A percentile compares a stretch with the other conserved stretches of the same genome.
Conservation (phyloP, 2,797 vertebrate species). For the Myioborus melanocephalus region DNA sequence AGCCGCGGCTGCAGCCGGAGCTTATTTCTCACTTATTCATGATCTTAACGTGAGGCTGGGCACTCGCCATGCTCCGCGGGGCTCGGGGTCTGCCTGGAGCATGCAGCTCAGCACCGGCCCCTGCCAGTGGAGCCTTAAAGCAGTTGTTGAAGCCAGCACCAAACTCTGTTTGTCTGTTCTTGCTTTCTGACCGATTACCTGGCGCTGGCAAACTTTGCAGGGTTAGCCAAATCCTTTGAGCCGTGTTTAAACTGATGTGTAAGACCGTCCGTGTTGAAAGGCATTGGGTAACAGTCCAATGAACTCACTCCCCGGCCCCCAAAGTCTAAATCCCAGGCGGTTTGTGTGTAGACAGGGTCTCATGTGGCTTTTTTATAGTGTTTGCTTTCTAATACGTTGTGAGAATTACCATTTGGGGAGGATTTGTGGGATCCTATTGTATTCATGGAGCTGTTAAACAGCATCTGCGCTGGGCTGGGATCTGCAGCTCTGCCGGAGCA, state of each 20-base stretch:
- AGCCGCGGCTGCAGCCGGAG: background rate
- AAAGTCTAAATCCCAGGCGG: background rate
- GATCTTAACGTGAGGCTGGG: background rate
- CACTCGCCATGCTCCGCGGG: rapidly evolving
- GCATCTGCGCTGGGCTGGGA: background rate
- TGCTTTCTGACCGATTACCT: background rate
- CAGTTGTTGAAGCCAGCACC: background rate
- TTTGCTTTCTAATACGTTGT: slow-evolving; percentile 7
- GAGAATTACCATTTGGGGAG: background rate
- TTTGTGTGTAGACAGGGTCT: background rate
- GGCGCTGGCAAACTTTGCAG: background rate
- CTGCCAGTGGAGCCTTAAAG: background rate
- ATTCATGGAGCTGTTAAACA: slow-evolving; percentile 13
- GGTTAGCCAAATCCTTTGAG: slow-evolving; percentile 4
- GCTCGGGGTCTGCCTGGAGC: background rate
- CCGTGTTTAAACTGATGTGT: background rate
- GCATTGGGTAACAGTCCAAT: background rate
- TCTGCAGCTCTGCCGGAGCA: background rate
- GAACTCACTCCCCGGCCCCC: background rate
- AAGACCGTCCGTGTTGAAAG: background rate
- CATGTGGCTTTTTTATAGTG: slow-evolving; percentile 22
- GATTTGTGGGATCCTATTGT: slow-evolving; percentile 24
- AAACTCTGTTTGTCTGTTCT: background rate
- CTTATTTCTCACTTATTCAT: background rate
- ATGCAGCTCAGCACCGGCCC: background rate